phyloP scores from a whole-genome alignment of 2,888 invertebrate species.

The Calameuta filiformis region DNA sequence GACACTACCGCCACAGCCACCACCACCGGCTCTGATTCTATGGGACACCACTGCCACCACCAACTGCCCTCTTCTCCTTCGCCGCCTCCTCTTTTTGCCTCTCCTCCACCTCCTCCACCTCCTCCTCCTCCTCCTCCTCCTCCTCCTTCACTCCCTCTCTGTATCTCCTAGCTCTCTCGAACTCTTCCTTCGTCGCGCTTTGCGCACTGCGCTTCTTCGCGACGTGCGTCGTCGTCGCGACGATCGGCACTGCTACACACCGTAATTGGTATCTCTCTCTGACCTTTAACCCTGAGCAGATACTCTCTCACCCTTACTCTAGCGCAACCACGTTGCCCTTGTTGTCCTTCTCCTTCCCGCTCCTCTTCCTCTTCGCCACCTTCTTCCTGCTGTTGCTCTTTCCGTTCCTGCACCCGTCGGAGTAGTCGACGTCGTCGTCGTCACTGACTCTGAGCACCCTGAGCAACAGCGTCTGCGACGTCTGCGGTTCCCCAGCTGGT shows the following conservation, averaged over 20 bases:
- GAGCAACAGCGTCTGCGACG: neutral
- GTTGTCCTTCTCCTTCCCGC: neutral
- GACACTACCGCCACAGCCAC: conserved; percentile 6
- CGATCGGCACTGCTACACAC: neutral
- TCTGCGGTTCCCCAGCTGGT: neutral
- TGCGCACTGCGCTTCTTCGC: conserved; percentile 5
- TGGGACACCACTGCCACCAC: conserved; percentile 5
- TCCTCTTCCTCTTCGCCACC: conserved; percentile 3
- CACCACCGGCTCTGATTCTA: neutral
- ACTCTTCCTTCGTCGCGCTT: conserved; percentile 16
- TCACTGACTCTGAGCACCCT: conserved; percentile 4
- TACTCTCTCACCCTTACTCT: too few species aligned
- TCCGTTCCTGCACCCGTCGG: neutral
- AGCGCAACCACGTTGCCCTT: neutral
- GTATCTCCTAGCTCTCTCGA: conserved; percentile 15
- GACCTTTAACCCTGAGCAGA: neutral
- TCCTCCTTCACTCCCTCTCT: conserved; percentile 10
- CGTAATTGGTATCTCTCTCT: neutral
- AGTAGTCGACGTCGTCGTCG: conserved; percentile 11
- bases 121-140: conserved; percentile 4
- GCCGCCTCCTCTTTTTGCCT: conserved; percentile 6
- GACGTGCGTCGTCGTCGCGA: too few species aligned
- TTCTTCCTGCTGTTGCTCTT: conserved; percentile 8
- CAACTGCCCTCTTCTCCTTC: neutral
- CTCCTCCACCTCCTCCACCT: neutral